phyloP scores from a whole-genome alignment of 64 coral and sea anemone species.

The Montipora efflorescens region DNA sequence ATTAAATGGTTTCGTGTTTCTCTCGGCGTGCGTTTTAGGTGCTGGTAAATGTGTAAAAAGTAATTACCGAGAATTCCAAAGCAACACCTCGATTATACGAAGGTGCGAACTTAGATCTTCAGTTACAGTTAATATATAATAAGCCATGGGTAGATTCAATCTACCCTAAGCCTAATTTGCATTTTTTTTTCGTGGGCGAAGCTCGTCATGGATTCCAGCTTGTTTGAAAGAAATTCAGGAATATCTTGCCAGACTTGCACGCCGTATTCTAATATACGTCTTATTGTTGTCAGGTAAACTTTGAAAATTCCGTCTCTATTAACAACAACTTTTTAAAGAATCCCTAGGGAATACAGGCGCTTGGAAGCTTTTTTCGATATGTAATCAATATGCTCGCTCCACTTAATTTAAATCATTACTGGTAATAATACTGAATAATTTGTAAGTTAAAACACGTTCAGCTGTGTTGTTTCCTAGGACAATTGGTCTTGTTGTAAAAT shows the following conservation, averaged over 20 bases:
- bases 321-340: constrained; percentile 41
- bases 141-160: no score
- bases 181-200: no score
- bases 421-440: constrained; percentile 37
- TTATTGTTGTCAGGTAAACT: background rate
- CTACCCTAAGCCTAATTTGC: no score
- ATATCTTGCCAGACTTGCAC: background rate
- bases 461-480: constrained; percentile 43
- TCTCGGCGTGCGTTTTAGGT: no score
- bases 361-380: constrained; percentile 24
- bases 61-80: no score
- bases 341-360: constrained; percentile 36
- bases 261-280: background rate
- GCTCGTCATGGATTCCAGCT: background rate
- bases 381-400: constrained; percentile 43
- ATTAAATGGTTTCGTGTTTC: no score
- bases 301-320: background rate
- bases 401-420: background rate
- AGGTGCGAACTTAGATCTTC: no score
- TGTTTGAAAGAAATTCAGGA: background rate
- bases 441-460: constrained; percentile 46
- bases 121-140: no score
- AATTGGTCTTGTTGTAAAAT: constrained; percentile 47
- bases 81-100: no score
- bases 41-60: no score